These are phyloP conservation scores for Neoniphon sammara DNA, from an alignment of 2,797 vertebrate species.

Conservation along the genomic window DNA sequence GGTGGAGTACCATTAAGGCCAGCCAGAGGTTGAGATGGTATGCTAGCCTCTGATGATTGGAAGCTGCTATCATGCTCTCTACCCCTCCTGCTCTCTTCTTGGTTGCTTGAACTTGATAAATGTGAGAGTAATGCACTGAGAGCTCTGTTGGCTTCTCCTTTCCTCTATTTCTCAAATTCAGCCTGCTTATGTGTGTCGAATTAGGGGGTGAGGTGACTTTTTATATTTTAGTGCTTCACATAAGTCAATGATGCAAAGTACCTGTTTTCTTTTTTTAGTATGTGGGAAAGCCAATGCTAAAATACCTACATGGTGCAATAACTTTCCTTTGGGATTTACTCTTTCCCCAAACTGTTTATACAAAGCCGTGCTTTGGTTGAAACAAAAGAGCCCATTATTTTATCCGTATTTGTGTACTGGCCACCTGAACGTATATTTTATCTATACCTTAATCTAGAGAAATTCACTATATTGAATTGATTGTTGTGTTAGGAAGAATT, in stretches of 20 bases:
- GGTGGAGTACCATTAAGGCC: not conserved
- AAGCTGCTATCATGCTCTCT: not conserved
- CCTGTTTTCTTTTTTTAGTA: not conserved
- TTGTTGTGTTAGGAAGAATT: no score
- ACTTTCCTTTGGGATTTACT: not conserved
- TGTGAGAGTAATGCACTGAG: not conserved
- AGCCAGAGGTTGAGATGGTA: conserved; percentile 1
- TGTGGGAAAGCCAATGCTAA: no score
- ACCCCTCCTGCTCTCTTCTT: not conserved
- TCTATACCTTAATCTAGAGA: no score
- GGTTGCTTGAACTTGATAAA: conserved; percentile 25
- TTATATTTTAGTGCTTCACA: not conserved
- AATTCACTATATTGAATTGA: no score
- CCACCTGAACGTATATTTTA: no score
- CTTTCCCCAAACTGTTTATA: not conserved
- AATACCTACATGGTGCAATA: not conserved
- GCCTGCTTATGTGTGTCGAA: conserved; percentile 2
- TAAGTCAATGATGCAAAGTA: not conserved
- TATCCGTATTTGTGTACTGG: no score
- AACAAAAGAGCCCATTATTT: no score
- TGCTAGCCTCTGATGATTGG: conserved; percentile 6
- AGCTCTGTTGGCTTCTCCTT: not conserved
- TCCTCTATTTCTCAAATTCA: not conserved
- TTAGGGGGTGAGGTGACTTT: not conserved
- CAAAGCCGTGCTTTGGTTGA: no score